phyloP scores from a whole-genome alignment of 2,888 invertebrate species.

The Zygogramma bicolorata region DNA sequence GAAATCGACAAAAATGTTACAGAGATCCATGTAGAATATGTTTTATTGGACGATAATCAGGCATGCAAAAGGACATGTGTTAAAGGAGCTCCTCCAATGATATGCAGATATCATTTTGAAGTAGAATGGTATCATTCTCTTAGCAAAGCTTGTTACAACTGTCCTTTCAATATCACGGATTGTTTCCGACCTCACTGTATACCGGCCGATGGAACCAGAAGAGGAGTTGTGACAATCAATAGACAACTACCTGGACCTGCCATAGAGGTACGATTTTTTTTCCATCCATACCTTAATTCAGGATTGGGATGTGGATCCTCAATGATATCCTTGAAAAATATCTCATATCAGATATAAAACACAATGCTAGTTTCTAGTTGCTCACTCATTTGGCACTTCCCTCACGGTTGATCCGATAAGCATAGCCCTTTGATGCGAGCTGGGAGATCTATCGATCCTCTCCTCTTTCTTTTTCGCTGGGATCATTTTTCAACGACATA shows the following conservation, averaged over 20 bases:
- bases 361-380: too few relatives aligned
- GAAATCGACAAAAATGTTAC: conserved; percentile 34
- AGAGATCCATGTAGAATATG: conserved; percentile 54
- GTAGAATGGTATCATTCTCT: conserved; percentile 87
- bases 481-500: too few relatives aligned
- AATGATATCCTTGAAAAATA: too few relatives aligned
- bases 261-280: conserved; percentile 75
- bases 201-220: conserved; percentile 82
- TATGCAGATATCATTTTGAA: conserved; percentile 79
- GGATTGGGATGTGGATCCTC: too few relatives aligned
- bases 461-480: too few relatives aligned
- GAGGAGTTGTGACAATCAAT: conserved; percentile 84
- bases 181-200: conserved; percentile 86
- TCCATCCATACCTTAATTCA: not conserved
- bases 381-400: too few relatives aligned
- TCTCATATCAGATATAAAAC: too few relatives aligned
- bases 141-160: conserved; percentile 89
- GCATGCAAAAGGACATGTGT: conserved; percentile 78
- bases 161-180: conserved; percentile 81
- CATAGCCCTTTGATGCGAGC: too few relatives aligned
- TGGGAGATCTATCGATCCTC: too few relatives aligned
- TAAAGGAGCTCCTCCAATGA: conserved; percentile 72
- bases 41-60: conserved; percentile 54
- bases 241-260: conserved; percentile 89
- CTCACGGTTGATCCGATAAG: too few relatives aligned